Base-by-base conservation (phyloP, 2,797 vertebrate genomes). In the Telmatherina bonti region DNA sequence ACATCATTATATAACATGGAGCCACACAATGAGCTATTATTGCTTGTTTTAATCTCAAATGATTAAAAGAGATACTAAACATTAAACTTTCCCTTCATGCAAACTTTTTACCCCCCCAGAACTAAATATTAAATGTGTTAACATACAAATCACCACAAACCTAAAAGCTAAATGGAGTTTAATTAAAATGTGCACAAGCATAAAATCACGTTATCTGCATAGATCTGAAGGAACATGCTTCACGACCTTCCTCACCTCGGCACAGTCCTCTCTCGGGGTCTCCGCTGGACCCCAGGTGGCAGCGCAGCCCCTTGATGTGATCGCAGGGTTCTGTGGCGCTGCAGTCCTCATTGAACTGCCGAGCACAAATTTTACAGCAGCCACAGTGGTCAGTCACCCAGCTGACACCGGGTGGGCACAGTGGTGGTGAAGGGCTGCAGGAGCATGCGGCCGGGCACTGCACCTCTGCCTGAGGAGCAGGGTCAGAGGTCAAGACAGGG, bases 251-350 rank as follows among this genome's bases (percentile, higher is more conserved):
- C 83, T 89, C 67, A 95, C 94, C 94, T 89, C 91, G 82, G 70
- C 94, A 95, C 41, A 95, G 85, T n/a, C 94, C 94, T 10, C 84
- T 82, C 6, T 78, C 54, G 0, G 91, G 91, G 70, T 92, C 87
- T 51, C 89, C 93, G 74, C 88, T 78, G 0, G 89, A 89, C 84
- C 93, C 94, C 76, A 93, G 91, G 8, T 94, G 91, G 90, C 94
- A 95, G 84, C 71, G 92, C 49, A 95, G 92, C 27, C 94, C 94
- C 85, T 94, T 95, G 79, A 95, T 94, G 85, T 94, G 92, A 80
- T 95, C 94, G 0, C 94, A 95, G 31, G 93, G 94, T 73, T 89
- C 70, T 0, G 77, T 73, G 9, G 76, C 33, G 16, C 90, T 83
- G 61, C 94, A 95, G 83, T 94, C 92, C 70, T 95, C 82, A 27